A percentile compares a stretch with the other conserved stretches of the same genome.
Conservation (phyloP, 2,113 vertebrate genomes). For the Neopipo cinnamomea region DNA sequence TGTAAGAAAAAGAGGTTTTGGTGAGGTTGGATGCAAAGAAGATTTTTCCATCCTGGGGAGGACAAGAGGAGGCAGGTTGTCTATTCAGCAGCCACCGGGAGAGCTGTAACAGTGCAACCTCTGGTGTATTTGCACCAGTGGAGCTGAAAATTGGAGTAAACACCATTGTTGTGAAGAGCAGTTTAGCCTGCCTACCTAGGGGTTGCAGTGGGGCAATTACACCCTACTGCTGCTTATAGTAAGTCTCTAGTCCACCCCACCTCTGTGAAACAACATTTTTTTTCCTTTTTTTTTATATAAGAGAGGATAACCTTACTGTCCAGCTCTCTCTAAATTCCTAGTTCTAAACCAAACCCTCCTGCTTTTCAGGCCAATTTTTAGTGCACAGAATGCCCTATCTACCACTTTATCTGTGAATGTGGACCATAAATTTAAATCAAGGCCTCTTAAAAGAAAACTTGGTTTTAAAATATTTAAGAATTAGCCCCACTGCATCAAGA, state of each 20-base stretch:
- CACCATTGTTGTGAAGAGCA: not conserved
- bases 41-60: not conserved
- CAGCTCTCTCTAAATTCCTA: not conserved
- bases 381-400: not conserved
- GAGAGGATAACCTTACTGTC: not conserved
- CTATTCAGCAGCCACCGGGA: not conserved
- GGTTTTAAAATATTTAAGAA: conserved; percentile 28
- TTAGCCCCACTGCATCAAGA: not conserved
- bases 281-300: not conserved
- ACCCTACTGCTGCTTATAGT: not conserved
- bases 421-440: not conserved
- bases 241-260: not conserved
- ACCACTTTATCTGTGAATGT: not conserved
- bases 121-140: conserved; percentile 29
- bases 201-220: conserved; percentile 18
- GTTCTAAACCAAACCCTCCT: not conserved
- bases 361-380: not conserved
- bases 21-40: not conserved
- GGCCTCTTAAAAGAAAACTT: not conserved
- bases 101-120: not conserved
- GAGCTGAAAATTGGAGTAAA: conserved; percentile 63
- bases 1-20: not conserved
- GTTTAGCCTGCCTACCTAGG: not conserved
- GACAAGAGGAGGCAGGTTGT: not conserved
- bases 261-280: not conserved